Conservation (phyloP, 2,797 vertebrate species). For the Amblyopsis hoosieri region DNA sequence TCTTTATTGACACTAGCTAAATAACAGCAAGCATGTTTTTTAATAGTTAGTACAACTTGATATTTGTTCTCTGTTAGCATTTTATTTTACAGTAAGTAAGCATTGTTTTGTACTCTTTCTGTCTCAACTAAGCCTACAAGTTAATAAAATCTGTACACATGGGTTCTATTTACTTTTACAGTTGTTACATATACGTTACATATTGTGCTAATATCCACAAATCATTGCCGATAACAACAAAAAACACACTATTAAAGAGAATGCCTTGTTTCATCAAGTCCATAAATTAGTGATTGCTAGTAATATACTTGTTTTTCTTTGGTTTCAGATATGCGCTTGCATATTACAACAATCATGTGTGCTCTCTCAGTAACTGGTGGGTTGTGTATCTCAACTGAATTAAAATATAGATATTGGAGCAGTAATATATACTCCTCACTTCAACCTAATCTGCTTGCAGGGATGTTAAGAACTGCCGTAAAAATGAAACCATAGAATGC, state of each 20-base stretch:
- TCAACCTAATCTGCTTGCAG: conserved; percentile 49
- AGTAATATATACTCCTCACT: not conserved
- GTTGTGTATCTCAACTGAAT: conserved; percentile 25
- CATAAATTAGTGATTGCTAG: not conserved
- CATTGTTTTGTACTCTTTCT: conserved; percentile 6
- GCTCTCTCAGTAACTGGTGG: conserved; percentile 79
- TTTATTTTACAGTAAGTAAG: not conserved
- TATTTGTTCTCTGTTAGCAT: not conserved
- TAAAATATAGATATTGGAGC: not conserved
- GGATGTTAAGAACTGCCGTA: conserved; percentile 56
- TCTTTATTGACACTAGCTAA: too few relatives aligned
- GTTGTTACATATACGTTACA: too few relatives aligned
- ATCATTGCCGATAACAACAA: too few relatives aligned
- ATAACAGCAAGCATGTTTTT: too few relatives aligned
- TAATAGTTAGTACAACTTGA: too few relatives aligned
- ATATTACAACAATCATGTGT: conserved; percentile 69
- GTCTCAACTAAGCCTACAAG: conserved; percentile 6
- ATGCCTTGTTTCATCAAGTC: too few relatives aligned
- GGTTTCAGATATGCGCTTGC: conserved; percentile 78
- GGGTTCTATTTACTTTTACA: too few relatives aligned
- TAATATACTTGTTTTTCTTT: conserved; percentile 5
- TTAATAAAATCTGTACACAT: too few relatives aligned
- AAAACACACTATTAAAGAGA: too few relatives aligned
- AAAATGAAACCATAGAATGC: conserved; percentile 61
- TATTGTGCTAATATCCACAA: too few relatives aligned